phyloP scores from a whole-genome alignment of 1,140 invertebrate genomes.

The Batillaria attramentaria region DNA sequence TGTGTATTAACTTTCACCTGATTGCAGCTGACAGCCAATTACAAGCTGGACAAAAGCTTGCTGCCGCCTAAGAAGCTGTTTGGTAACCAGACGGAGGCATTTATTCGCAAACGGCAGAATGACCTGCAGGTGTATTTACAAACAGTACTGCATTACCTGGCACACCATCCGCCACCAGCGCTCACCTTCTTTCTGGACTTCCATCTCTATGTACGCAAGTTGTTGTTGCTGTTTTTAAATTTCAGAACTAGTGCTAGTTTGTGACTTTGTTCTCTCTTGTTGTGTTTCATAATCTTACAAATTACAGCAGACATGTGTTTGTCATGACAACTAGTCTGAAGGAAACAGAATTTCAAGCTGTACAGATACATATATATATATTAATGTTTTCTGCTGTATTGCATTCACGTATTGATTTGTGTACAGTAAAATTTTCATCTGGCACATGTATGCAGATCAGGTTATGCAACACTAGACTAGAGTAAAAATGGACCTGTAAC shows the following conservation, averaged over 20 bases:
- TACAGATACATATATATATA: background rate
- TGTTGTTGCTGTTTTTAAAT: no score
- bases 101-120: slow-evolving; percentile 86
- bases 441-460: no score
- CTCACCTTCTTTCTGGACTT: slow-evolving; percentile 70
- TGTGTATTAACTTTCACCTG: no score
- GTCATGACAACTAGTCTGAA: no score
- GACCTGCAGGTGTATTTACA: slow-evolving; percentile 87
- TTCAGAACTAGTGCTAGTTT: no score
- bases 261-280: no score
- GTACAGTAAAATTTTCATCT: no score
- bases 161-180: slow-evolving; percentile 58
- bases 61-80: slow-evolving; percentile 93
- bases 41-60: slow-evolving; percentile 79
- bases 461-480: no score
- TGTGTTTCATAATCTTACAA: no score
- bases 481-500: no score
- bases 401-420: no score
- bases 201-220: slow-evolving; percentile 71
- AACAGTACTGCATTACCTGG: slow-evolving; percentile 70
- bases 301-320: background rate
- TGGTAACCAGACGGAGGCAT: slow-evolving; percentile 84
- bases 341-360: background rate
- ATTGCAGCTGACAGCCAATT: slow-evolving; percentile 64
- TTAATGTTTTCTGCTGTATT: background rate